Evolutionary conservation across 2,888 invertebrate genomes (phyloP).

Genomic region (Panorpa germanica): DNA sequence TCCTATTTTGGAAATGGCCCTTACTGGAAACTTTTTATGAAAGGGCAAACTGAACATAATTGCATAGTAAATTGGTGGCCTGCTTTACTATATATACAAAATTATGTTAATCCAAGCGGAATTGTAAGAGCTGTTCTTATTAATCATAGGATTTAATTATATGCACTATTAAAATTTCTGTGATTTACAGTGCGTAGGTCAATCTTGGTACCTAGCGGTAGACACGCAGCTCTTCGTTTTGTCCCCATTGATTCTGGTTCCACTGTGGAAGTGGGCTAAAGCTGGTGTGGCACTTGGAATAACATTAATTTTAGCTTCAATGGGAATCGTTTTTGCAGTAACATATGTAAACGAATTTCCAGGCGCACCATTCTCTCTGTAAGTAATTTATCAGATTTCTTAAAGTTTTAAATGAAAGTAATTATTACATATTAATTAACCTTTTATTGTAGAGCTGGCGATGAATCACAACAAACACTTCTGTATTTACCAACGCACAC

Average conservation of each 20-base stretch:
- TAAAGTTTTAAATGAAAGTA: too few relatives aligned
- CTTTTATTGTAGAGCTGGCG: too few relatives aligned
- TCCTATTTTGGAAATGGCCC: slow-evolving; percentile 30
- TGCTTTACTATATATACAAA: slow-evolving; percentile 28
- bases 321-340: slow-evolving; percentile 9
- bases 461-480: too few relatives aligned
- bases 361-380: too few relatives aligned
- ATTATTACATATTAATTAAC: too few relatives aligned
- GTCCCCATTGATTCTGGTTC: slow-evolving; percentile 31
- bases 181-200: slow-evolving; percentile 30
- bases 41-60: too few relatives aligned
- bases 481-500: slow-evolving; percentile 24
- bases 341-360: neutral
- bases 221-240: slow-evolving; percentile 36
- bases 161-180: too few relatives aligned
- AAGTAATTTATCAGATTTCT: slow-evolving; percentile 1
- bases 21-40: slow-evolving; percentile 23
- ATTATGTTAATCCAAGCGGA: slow-evolving; percentile 22
- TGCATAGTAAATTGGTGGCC: slow-evolving; percentile 27
- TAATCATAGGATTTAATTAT: too few relatives aligned
- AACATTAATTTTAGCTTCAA: slow-evolving; percentile 15
- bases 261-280: too few relatives aligned
- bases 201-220: slow-evolving; percentile 36
- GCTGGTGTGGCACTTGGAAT: slow-evolving; percentile 22
- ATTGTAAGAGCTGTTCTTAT: slow-evolving; percentile 19